These are phyloP conservation scores for Chaunax sp. DNA, from an alignment of 2,797 vertebrate species.

Conservation along the genomic window DNA sequence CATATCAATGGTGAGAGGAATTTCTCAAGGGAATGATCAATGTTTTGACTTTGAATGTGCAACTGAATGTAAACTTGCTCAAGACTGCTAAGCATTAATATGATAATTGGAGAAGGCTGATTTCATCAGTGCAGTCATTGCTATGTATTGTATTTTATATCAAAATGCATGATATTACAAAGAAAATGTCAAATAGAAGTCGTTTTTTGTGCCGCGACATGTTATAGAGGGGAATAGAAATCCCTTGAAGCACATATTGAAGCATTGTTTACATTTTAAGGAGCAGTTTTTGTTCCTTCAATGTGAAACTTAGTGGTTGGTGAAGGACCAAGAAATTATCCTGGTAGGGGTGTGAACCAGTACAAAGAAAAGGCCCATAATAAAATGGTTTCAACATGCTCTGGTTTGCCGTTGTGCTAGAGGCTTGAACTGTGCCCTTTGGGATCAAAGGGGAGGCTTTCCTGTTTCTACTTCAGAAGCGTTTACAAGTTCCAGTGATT, in stretches of 20 bases:
- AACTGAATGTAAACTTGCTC: slow-evolving; percentile 2
- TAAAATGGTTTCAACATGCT: slow-evolving; percentile 46
- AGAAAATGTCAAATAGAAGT: not conserved
- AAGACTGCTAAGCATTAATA: not conserved
- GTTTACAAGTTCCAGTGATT: not conserved
- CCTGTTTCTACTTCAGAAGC: slow-evolving; percentile 3
- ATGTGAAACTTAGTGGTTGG: slow-evolving; percentile 12
- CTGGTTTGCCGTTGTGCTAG: slow-evolving; percentile 9
- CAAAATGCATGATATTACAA: not conserved
- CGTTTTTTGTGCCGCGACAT: not conserved
- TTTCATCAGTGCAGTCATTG: not conserved
- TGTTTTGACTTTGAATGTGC: not conserved
- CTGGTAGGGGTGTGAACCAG: slow-evolving; percentile 26
- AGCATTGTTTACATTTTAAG: not conserved
- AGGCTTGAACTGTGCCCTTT: slow-evolving; percentile 6
- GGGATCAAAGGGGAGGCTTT: slow-evolving; percentile 9
- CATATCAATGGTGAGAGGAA: not conserved
- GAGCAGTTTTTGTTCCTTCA: slow-evolving; percentile 5
- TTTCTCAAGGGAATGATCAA: not conserved
- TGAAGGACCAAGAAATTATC: slow-evolving; percentile 24
- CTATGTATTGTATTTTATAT: too few relatives aligned
- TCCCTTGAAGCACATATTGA: not conserved
- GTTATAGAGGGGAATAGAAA: not conserved
- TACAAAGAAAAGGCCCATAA: slow-evolving; percentile 30
- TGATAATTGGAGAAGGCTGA: not conserved